Evolutionary conservation across 2,113 vertebrate genomes (phyloP), one percentile per base, ranked within the genome.

Genomic region (Melanotaenia duboulayi): DNA sequence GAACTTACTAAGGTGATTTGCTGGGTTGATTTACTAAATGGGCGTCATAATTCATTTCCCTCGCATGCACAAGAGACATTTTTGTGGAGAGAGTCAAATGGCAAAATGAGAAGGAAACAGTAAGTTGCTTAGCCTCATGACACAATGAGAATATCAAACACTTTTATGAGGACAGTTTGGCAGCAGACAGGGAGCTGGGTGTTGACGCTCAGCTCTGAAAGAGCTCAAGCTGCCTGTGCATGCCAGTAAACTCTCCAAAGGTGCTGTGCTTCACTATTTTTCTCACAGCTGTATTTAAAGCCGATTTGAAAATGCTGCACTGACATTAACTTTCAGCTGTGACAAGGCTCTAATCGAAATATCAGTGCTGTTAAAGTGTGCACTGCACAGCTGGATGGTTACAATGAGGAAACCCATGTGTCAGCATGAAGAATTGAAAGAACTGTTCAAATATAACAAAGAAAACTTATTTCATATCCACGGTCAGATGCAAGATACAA

Each of bases 1-100:
- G 25, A 55, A 62, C 16, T 7, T 59, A 14, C 39, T 50, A 42
- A 74, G 71, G 56, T 37, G 28, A 56, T 63, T 44, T 32, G 12
- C 28, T 22, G 49, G 65, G 62, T 20, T 60, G 51, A 54, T 81
- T 75, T 63, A 63, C 51, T 70, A 74, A 82, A 76, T 57, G 68
- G 24, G 28, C 54, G 78, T 51, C 76, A 63, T 71, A 25, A 74
- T 71, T 76, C 7, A 74, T 78, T 74, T 81, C 61, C 73, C 23
- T 65, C 25, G 14, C 54, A 23, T 37, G 11, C 3, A 1, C 14
- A 22, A 3, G 54, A 76, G 58, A 67, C 50, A 14, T 63, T 37
- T 44, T 68, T 71, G 44, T 70, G 57, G 20, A 35, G 14, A 50
- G 52, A 73, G 40, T 78, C 39, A 16, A 23, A 25, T 5, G 19